phyloP scores from a whole-genome alignment of 2,797 vertebrate genomes.

The Sebastolobus alascanus region DNA sequence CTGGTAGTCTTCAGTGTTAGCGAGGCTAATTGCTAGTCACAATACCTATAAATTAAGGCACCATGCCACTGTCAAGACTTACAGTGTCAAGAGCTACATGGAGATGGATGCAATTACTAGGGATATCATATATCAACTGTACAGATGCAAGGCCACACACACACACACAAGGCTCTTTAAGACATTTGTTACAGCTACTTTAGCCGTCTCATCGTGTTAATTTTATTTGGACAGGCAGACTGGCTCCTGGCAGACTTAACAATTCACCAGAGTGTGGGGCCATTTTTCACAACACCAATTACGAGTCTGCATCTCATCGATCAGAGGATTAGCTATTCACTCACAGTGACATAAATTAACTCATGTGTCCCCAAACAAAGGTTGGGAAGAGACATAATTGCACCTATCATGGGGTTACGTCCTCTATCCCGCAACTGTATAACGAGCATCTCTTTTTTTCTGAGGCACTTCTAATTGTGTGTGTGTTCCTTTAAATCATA shows the following conservation, averaged over 20 bases:
- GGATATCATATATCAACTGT: conserved; percentile 42
- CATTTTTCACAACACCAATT: conserved; percentile 81
- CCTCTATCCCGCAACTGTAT: neutral
- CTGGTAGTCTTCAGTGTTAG: conserved; percentile 15
- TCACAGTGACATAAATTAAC: conserved; percentile 66
- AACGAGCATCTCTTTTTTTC: conserved; percentile 8
- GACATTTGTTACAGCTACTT: conserved; percentile 64
- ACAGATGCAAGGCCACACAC: neutral
- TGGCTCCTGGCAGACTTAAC: conserved; percentile 68
- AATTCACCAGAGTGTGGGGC: conserved; percentile 57
- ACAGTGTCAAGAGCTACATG: conserved; percentile 24
- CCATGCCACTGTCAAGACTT: conserved; percentile 30
- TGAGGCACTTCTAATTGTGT: conserved; percentile 5
- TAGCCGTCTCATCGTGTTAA: conserved; percentile 52
- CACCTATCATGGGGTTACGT: neutral
- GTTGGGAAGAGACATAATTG: neutral
- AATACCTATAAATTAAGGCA: conserved; percentile 44
- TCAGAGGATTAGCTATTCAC: conserved; percentile 59
- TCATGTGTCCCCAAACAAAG: conserved; percentile 43
- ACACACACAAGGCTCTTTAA: conserved; percentile 18
- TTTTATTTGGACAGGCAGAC: conserved; percentile 72
- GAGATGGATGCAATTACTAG: conserved; percentile 45
- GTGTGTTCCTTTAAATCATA: neutral
- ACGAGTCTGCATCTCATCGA: conserved; percentile 65
- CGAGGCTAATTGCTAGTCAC: conserved; percentile 24